Evolutionary conservation across 2,113 vertebrate species (phyloP), one percentile per base, ranked within the genome.

Genomic region (Poecilia latipinna): DNA sequence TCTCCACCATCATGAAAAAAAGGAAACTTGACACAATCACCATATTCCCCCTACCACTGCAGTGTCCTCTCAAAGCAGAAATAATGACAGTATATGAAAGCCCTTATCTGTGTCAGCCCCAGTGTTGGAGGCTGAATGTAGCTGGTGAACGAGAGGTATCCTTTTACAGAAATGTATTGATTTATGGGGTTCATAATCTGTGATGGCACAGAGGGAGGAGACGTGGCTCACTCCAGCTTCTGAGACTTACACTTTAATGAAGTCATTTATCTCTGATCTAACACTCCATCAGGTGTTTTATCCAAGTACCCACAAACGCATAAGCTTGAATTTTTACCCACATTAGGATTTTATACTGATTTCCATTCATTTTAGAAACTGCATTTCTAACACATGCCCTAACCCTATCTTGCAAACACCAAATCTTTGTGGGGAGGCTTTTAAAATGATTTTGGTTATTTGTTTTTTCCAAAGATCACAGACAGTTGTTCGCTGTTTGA

Each of bases 241-340:
- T 83, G 92, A 80, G 84, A 89, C 85, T 85, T 82, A 81, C 74
- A 82, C 86, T 92, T 93, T 94, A 94, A 94, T 94, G 92, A 94
- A 93, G 91, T 92, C 76, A 94, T 94, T 94, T 94, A 94, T 94
- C 92, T 94, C 88, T 85, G 86, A 95, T 95, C 90, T 91, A 83
- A 85, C 85, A 79, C 88, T 80, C 78, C 82, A 86, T 91, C 86
- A 65, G 44, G 8, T 72, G 72, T 73, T 79, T 60, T 61, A 84
- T 68, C 37, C 78, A 83, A 48, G 44, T 35, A 69, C 44, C 1
- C 64, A 62, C 61, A 70, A 28, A 69, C 61, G 31, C 35, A 54
- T 33, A 33, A 29, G n/a, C 28, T 39, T 6, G 48, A 17, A 37
- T 28, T 62, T 13, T 3, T 17, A 15, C 28, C 29, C 19, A 8